Conservation (phyloP, 2,797 vertebrate genomes). For the Alectoris magna region DNA sequence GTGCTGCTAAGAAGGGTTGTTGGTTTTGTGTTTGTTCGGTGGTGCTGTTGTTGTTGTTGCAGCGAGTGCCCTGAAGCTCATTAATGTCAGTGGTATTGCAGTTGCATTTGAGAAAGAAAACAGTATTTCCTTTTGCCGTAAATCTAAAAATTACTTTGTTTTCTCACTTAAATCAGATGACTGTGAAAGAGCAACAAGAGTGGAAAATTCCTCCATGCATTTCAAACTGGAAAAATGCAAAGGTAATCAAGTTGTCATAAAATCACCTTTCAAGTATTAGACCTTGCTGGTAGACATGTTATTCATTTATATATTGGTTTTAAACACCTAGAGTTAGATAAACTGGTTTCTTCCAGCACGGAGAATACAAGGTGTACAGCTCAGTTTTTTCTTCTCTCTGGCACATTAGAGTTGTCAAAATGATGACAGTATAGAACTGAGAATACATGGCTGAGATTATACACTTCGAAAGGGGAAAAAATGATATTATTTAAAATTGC, state of each 20-base stretch:
- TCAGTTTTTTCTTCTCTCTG: neutral
- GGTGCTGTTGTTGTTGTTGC: neutral
- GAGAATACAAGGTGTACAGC: neutral
- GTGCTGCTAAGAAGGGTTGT: neutral
- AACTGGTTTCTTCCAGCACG: constrained; percentile 23
- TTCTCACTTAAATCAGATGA: constrained; percentile 87
- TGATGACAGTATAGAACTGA: neutral
- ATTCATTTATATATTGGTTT: neutral
- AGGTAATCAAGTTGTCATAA: constrained; percentile 82
- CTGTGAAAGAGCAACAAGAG: constrained; percentile 97
- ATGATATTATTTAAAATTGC: neutral
- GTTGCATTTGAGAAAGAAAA: constrained; percentile 28
- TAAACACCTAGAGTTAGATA: constrained; percentile 25
- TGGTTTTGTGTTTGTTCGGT: no score
- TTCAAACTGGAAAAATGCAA: constrained; percentile 99
- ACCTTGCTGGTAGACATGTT: constrained; percentile 11
- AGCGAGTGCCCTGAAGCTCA: neutral
- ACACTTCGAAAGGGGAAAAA: neutral
- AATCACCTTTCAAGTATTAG: constrained; percentile 13
- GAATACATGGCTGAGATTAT: neutral
- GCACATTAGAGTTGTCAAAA: neutral
- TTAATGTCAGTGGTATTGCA: neutral
- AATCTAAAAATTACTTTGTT: constrained; percentile 35
- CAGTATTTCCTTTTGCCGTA: neutral
- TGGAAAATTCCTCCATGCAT: constrained; percentile 99